Evolutionary conservation across 2,113 vertebrate genomes (phyloP), one percentile per base, ranked within the genome.

Genomic region (Toxotes jaculatrix): DNA sequence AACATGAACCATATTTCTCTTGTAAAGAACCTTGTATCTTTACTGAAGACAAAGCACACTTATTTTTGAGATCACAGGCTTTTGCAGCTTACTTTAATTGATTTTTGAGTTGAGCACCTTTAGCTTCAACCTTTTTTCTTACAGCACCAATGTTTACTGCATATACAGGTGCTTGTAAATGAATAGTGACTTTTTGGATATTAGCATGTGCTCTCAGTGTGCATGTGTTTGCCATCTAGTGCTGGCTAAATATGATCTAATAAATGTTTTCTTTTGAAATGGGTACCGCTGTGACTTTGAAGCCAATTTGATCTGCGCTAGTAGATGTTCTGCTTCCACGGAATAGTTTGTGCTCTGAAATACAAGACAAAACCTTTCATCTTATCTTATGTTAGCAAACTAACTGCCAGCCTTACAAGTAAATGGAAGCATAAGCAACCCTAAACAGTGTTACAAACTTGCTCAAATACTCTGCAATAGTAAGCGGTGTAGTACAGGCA

Each of bases 141-240:
- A 56, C 12, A 27, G 4, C 53, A 23, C 13, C 42, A 56, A n/a
- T 11, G 12, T 56, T 4, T 2, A n/a, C 10, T 56, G 19, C 3
- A 21, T 23, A 23, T 67, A 43, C 51, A 16, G 27, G 38, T 5
- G 11, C 6, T 31, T 23, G n/a, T 51, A 14, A 75, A 17, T 12
- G 23, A 42, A 23, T 38, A 57, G 60, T 56, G 17, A 49, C 1
- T 34, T 55, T 1, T 40, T 14, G 12, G 5, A 62, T 72, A 60
- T 56, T 16, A 36, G 62, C 47, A 67, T 65, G 27, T 65, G 55
- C 34, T 69, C 49, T 8, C 4, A 31, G 32, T 32, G 13, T 67
- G 45, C 14, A 10, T 47, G 14, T 60, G 51, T 59, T 63, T 64
- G 56, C 62, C 69, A 63, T 74, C 38, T 79, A 68, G 27, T 21